Base-by-base conservation (phyloP, 35 echinoderm and acorn worm genomes). In the Apostichopus japonicus region DNA sequence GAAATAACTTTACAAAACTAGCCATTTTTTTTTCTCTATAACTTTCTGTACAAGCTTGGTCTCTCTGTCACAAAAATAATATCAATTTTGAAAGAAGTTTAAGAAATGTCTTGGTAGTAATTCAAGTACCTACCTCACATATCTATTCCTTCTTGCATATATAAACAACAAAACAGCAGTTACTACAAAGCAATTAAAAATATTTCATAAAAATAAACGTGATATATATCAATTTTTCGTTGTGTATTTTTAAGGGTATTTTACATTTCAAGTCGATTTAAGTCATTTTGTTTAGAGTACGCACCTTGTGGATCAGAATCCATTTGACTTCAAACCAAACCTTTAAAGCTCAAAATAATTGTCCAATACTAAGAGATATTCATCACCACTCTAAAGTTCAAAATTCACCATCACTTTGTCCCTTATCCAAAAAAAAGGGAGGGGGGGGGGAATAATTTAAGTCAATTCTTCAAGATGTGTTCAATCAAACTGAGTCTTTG, bases 1-100 rank as follows among this genome's bases (percentile, higher is more conserved):
- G 58, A 21, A 87, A 71, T 58, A 19, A 87, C 56, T 87, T 87
- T 87, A 87, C 86, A 87, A 87, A 87, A 87, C 86, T 87, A 87
- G 58, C 58, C 56, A 13, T 87, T 86, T 63, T 87, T 87, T 17
- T 10, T 65, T 71, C 63, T 87, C 51, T 87, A 80, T 80, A 80
- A 80, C 78, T 80, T 80, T 80, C 78, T 80, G 78, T 80, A 80
- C 78, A 80, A 80, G 78, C 51, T 80, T 80, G 23, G 23, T 24
- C 51, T 80, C 23, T 80, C 51, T 80, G 78, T 80, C 78, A 80
- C 78, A 80, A 80, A 80, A 80, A 80, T 87, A 87, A 24, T 55
- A 87, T 87, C 22, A 24, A 65, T 24, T 86, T 87, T 87, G 86
- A 87, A 87, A 87, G 86, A 27, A 87, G 63, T 25, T 87, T 80